Base-by-base conservation (phyloP, 2,797 vertebrate genomes). In the Microchirus variegatus region DNA sequence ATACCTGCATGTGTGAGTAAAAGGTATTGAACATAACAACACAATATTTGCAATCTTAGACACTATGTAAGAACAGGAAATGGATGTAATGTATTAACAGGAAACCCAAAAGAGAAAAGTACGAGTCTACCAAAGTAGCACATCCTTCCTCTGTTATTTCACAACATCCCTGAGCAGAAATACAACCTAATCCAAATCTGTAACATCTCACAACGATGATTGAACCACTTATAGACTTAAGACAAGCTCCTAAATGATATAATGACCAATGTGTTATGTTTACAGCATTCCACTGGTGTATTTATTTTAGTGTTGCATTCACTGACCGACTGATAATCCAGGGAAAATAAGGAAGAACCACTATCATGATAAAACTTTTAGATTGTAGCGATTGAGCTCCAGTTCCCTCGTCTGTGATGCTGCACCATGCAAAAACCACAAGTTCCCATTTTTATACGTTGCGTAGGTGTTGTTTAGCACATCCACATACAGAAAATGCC, bases 61-160 rank as follows among this genome's bases (percentile, higher is more conserved):
- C 37, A 47, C 18, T 26, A 26, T 10, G 5, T 8, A 48, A 45
- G 22, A 40, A 59, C 48, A 84, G 70, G 80, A 85, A 80, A 72
- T 43, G 40, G 9, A 64, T 16, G 59, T 19, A 1, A 64, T 16
- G 61, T 19, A 1, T 22, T 1, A 63, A 81, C 78, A 82, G 78
- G 83, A 87, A 84, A 35, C 38, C 49, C 31, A 31, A 31, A 31
- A 36, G 15, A 77, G 54, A 73, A 2, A 0, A 58, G 14, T 14
- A 51, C 0, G 3, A 15, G 12, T 55, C 38, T 47, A 65, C 60
- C 18, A 22, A 5, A 22, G 22, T 3, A 61, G 26, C 49, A 75
- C 63, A 73, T 84, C 67, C 75, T 84, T 78, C 77, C 71, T 73
- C 52, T 71, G 62, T 31, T 59, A 18, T 22, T 22, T 62, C 9